These are phyloP conservation scores for Lycocorax pyrrhopterus DNA, from an alignment of 2,113 vertebrate species.

Conservation along the genomic window DNA sequence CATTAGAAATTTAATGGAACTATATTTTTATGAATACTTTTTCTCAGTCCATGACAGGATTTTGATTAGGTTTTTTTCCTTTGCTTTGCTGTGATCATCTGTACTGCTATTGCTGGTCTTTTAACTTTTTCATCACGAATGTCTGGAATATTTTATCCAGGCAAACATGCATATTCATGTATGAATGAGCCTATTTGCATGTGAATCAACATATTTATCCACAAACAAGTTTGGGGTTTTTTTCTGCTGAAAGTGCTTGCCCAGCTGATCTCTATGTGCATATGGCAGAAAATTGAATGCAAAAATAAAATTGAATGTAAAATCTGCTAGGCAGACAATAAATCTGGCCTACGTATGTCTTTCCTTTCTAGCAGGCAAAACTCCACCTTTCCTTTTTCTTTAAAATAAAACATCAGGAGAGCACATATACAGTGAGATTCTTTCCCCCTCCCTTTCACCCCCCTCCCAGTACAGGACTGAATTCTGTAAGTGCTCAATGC, in stretches of 20 bases:
- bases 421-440: neutral
- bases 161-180: constrained; percentile 22
- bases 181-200: constrained; percentile 42
- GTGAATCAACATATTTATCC: constrained; percentile 34
- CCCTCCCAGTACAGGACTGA: neutral
- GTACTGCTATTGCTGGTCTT: neutral
- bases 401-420: constrained; percentile 2
- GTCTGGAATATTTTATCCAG: constrained; percentile 13
- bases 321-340: neutral
- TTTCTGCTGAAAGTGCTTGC: neutral
- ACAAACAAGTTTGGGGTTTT: neutral
- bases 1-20: constrained; percentile 33
- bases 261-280: neutral
- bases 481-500: neutral
- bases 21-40: constrained; percentile 20
- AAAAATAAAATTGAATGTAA: constrained; percentile 22
- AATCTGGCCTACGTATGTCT: neutral
- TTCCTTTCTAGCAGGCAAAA: neutral
- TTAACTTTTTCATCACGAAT: neutral
- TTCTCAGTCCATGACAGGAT: neutral
- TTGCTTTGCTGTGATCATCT: neutral
- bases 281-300: neutral
- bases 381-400: neutral
- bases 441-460: accelerated
- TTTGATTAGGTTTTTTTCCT: constrained; percentile 32